phyloP scores from a whole-genome alignment of 2,888 invertebrate genomes.

The Drosophila mimetica region DNA sequence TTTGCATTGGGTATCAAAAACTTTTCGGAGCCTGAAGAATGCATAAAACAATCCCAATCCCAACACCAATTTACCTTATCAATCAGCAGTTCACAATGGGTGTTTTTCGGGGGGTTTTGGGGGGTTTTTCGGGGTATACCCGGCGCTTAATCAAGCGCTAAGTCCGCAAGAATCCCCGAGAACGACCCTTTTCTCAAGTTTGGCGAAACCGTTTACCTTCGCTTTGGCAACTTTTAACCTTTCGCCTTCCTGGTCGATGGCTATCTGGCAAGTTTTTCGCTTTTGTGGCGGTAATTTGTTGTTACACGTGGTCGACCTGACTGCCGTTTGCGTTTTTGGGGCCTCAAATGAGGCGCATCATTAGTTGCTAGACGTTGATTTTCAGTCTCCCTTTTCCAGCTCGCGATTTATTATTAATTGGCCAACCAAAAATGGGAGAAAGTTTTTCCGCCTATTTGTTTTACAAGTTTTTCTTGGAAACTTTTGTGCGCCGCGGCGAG shows the following conservation, averaged over 20 bases:
- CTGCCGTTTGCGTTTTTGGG: slow-evolving; percentile 22
- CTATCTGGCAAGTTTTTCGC: slow-evolving; percentile 55
- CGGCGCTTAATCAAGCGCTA: slow-evolving; percentile 71
- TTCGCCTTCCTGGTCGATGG: slow-evolving; percentile 57
- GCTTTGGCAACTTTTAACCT: slow-evolving; percentile 35
- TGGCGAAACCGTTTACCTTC: slow-evolving; percentile 35
- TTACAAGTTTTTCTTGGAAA: slow-evolving; percentile 36
- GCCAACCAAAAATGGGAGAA: slow-evolving; percentile 41
- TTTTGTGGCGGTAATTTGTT: slow-evolving; percentile 73
- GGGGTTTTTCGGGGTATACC: slow-evolving; percentile 12
- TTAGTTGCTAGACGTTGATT: slow-evolving; percentile 62
- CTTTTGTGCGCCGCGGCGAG: slow-evolving; percentile 23
- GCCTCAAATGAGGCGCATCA: slow-evolving; percentile 65
- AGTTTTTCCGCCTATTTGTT: slow-evolving; percentile 63
- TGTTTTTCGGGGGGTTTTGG: neutral
- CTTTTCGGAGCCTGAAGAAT: slow-evolving; percentile 20
- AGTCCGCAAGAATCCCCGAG: slow-evolving; percentile 34
- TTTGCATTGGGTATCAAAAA: slow-evolving; percentile 43
- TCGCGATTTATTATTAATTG: slow-evolving; percentile 75
- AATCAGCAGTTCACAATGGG: slow-evolving; percentile 51
- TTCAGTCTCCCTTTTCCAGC: slow-evolving; percentile 14
- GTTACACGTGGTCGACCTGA: slow-evolving; percentile 67
- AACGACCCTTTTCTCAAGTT: slow-evolving; percentile 46
- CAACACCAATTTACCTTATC: slow-evolving; percentile 64
- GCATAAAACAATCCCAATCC: slow-evolving; percentile 29